phyloP scores from a whole-genome alignment of 2,888 invertebrate genomes.

The Drosophila falleni region DNA sequence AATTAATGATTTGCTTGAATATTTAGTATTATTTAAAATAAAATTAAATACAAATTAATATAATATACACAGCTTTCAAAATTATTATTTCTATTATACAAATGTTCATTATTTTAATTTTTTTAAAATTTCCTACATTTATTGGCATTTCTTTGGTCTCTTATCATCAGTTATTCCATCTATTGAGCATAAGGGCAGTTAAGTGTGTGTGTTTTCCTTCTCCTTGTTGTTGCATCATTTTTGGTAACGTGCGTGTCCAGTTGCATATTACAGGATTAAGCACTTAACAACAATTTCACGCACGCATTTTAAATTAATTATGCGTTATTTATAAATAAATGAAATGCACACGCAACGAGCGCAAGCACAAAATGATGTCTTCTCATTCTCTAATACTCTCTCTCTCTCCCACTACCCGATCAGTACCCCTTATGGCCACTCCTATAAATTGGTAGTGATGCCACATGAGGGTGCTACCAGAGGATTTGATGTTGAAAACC shows the following conservation, averaged over 20 bases:
- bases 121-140: too few species aligned
- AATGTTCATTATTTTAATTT: too few species aligned
- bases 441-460: slow-evolving; percentile 10
- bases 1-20: too few species aligned
- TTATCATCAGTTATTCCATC: slow-evolving; percentile 5
- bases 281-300: slow-evolving; percentile 76
- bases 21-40: too few species aligned
- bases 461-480: slow-evolving; percentile 40
- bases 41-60: too few species aligned
- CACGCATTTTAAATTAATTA: slow-evolving; percentile 80
- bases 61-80: too few species aligned
- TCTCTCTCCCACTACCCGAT: background rate
- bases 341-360: slow-evolving; percentile 68
- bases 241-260: slow-evolving; percentile 37
- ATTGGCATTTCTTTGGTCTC: background rate
- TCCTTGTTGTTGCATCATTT: slow-evolving; percentile 13
- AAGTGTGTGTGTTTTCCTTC: background rate
- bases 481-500: slow-evolving; percentile 72
- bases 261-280: slow-evolving; percentile 75
- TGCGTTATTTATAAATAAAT: slow-evolving; percentile 78
- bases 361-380: slow-evolving; percentile 40
- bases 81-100: too few species aligned
- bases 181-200: slow-evolving; percentile 9
- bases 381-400: too few species aligned
- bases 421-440: background rate